A percentile compares a stretch with the other conserved stretches of the same genome.
These are phyloP conservation scores for Xestoiulus laeticollis DNA, from an alignment of 2,888 invertebrate genomes.

Conservation along the genomic window DNA sequence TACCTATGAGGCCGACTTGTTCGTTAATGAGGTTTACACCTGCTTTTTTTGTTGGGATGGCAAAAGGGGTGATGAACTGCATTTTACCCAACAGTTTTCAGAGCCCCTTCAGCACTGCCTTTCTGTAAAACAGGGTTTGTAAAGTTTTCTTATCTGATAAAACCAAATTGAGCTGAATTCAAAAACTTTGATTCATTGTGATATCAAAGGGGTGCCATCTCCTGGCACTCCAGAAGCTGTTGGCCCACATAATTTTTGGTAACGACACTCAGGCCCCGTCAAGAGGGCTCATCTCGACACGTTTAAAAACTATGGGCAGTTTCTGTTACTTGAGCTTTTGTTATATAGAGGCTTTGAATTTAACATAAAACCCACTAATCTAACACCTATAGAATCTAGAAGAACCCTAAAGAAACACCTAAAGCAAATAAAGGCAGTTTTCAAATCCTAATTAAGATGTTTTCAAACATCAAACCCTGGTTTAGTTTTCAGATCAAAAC, in stretches of 20 bases:
- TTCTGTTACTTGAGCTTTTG: not conserved
- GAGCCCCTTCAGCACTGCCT: not conserved
- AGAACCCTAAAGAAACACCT: not conserved
- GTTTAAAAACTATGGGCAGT: not conserved
- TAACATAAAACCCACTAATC: not conserved
- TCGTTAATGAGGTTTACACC: not conserved
- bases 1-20: not conserved
- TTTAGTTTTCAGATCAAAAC: not conserved
- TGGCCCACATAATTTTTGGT: constrained; percentile 7
- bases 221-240: not conserved
- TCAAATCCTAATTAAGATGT: not conserved
- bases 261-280: not conserved
- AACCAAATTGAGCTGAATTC: not conserved
- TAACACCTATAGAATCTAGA: not conserved
- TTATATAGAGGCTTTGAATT: not conserved
- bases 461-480: not conserved
- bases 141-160: not conserved
- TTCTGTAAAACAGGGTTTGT: not conserved
- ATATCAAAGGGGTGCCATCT: not conserved
- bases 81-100: not conserved
- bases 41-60: not conserved
- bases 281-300: not conserved
- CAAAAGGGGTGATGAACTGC: not conserved
- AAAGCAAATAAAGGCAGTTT: not conserved
- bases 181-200: not conserved